phyloP scores from a whole-genome alignment of 2,888 invertebrate genomes.

The Venustoraphidia nigricollis region DNA sequence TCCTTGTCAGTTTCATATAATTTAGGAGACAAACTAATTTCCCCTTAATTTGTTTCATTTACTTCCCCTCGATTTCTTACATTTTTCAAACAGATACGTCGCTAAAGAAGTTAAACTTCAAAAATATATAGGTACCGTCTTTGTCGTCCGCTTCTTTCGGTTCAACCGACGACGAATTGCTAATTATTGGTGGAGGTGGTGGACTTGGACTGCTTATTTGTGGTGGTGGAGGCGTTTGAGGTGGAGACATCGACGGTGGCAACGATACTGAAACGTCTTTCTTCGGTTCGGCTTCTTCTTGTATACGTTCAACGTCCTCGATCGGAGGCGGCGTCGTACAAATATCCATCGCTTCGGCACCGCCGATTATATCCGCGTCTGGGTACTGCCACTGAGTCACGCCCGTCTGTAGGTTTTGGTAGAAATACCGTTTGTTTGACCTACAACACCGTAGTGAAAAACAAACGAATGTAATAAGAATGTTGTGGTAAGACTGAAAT shows the following conservation, averaged over 20 bases:
- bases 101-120: too few relatives aligned
- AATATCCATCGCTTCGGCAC: conserved; percentile 42
- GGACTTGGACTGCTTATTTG: conserved; percentile 4
- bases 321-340: conserved; percentile 39
- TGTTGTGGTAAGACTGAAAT: too few relatives aligned
- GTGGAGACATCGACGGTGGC: conserved; percentile 11
- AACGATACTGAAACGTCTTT: conserved; percentile 15
- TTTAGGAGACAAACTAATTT: too few relatives aligned
- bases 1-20: too few relatives aligned
- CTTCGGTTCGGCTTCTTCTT: conserved; percentile 9
- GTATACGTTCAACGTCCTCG: conserved; percentile 16
- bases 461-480: conserved; percentile 2
- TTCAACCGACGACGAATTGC: not conserved
- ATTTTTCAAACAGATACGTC: too few relatives aligned
- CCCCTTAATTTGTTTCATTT: too few relatives aligned
- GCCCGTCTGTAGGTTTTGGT: conserved; percentile 40
- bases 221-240: conserved; percentile 14
- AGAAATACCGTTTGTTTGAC: conserved; percentile 50
- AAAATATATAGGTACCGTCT: not conserved
- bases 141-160: not conserved
- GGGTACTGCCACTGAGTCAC: conserved; percentile 51
- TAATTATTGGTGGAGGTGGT: conserved; percentile 11
- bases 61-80: too few relatives aligned
- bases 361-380: conserved; percentile 28
- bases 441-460: conserved; percentile 30